phyloP scores from a whole-genome alignment of 2,888 invertebrate species.

The Ormyrus rosae region DNA sequence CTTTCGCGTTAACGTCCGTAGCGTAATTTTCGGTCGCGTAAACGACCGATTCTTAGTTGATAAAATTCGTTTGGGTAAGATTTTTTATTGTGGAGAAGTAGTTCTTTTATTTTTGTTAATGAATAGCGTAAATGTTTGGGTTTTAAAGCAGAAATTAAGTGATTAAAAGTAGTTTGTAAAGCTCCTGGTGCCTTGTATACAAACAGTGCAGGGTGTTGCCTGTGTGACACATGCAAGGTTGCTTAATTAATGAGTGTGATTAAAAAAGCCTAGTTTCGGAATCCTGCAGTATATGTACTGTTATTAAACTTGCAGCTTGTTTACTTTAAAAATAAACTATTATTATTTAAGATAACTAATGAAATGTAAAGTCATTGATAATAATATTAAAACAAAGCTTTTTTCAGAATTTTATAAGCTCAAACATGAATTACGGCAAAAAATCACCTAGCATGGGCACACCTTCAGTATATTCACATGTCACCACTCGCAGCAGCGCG shows the following conservation, averaged over 20 bases:
- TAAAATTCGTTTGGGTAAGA: too few relatives aligned
- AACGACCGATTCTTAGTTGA: too few relatives aligned
- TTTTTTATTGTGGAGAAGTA: too few relatives aligned
- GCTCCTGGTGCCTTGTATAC: constrained; percentile 29
- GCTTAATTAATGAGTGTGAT: constrained; percentile 20
- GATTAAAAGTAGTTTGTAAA: too few relatives aligned
- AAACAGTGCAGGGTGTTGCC: constrained; percentile 47
- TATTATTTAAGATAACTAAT: neutral
- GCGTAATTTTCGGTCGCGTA: too few relatives aligned
- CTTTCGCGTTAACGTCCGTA: too few relatives aligned
- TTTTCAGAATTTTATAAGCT: neutral
- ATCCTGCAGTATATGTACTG: neutral
- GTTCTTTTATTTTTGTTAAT: too few relatives aligned
- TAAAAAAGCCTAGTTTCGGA: neutral
- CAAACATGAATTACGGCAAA: constrained; percentile 72
- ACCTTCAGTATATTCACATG: constrained; percentile 92
- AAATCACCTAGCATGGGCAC: constrained; percentile 92
- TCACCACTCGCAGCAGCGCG: constrained; percentile 87
- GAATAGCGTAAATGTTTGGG: too few relatives aligned
- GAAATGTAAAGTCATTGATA: too few relatives aligned
- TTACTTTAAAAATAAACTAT: neutral
- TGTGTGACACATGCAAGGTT: constrained; percentile 43
- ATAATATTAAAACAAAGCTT: neutral
- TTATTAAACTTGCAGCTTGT: neutral
- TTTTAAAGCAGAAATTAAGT: too few relatives aligned